phyloP scores from a whole-genome alignment of 1,140 invertebrate species.

The silkworm (Bombyx mori) region DNA sequence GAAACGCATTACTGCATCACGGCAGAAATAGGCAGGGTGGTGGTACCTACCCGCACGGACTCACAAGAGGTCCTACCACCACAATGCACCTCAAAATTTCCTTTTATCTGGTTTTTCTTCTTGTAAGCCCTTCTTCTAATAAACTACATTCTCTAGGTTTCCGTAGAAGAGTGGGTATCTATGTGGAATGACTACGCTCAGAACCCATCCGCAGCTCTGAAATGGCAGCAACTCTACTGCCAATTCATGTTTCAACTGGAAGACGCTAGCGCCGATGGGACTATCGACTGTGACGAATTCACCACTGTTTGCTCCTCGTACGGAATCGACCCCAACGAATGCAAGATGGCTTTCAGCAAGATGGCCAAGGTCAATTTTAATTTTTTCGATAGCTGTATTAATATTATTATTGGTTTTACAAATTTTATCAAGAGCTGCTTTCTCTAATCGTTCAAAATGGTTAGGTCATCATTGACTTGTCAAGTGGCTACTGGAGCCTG shows the following conservation, averaged over 20 bases:
- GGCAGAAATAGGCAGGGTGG: no score
- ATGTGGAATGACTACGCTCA: slow-evolving; percentile 90
- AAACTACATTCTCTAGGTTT: slow-evolving; percentile 44
- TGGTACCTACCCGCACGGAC: no score
- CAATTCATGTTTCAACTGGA: slow-evolving; percentile 91
- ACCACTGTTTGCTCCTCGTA: slow-evolving; percentile 85
- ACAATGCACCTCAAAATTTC: no score
- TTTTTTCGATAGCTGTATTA: no score
- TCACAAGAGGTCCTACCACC: no score
- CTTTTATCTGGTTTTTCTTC: no score
- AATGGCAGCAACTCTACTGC: slow-evolving; percentile 87
- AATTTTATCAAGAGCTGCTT: no score
- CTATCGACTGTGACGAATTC: slow-evolving; percentile 87
- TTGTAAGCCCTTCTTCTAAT: neutral
- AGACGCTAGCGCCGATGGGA: slow-evolving; percentile 87
- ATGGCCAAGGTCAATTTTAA: slow-evolving; percentile 76
- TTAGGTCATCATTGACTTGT: no score
- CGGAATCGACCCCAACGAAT: slow-evolving; percentile 80
- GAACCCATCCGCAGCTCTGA: slow-evolving; percentile 79
- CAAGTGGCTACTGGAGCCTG: no score
- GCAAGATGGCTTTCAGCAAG: slow-evolving; percentile 83
- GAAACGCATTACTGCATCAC: no score
- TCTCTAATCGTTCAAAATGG: no score
- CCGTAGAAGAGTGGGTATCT: slow-evolving; percentile 86
- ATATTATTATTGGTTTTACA: no score